phyloP scores from a whole-genome alignment of 2,113 vertebrate genomes.

The Bubo blakistoni region DNA sequence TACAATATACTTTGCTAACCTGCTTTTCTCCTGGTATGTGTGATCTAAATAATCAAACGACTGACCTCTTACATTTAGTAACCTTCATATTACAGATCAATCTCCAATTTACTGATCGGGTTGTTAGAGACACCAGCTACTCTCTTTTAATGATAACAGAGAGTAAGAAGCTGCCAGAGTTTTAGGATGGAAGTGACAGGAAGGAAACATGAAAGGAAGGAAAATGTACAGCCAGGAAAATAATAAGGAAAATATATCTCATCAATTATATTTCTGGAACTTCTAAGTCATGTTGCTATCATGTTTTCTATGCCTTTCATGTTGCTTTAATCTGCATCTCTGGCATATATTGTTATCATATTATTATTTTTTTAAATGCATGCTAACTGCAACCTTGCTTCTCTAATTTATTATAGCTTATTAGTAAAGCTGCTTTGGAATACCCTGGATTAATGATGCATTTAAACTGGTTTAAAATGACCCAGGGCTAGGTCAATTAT shows the following conservation, averaged over 20 bases:
- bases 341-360: background rate
- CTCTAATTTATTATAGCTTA: slow-evolving; percentile 62
- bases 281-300: background rate
- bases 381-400: slow-evolving; percentile 12
- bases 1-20: background rate
- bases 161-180: background rate
- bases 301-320: background rate
- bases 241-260: background rate
- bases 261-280: background rate
- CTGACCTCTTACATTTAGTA: background rate
- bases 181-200: background rate
- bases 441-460: slow-evolving; percentile 69
- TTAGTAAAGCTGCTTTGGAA: slow-evolving; percentile 67
- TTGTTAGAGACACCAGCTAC: background rate
- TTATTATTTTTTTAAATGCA: background rate
- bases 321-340: background rate
- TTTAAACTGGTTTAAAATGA: slow-evolving; percentile 68
- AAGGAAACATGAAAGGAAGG: background rate
- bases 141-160: background rate
- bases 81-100: background rate
- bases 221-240: background rate
- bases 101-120: background rate
- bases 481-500: slow-evolving; percentile 70
- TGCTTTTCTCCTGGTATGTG: background rate
- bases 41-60: background rate